Evolutionary conservation across 2,797 vertebrate genomes (phyloP).

Genomic region (Microctenopoma stevenorrisi): DNA sequence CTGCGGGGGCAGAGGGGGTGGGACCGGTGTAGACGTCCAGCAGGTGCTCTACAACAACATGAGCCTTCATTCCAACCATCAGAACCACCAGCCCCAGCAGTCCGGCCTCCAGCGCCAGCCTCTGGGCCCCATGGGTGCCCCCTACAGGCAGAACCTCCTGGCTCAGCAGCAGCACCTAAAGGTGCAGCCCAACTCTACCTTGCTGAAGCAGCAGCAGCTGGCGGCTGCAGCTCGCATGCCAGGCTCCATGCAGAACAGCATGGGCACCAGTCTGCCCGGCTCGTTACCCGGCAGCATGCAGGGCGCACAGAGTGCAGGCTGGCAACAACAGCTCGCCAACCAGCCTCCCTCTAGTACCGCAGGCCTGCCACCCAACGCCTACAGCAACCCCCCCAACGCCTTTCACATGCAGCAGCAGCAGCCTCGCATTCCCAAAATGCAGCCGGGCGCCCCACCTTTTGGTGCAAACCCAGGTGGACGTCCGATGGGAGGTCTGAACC

Average conservation of each 20-base stretch:
- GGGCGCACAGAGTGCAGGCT: constrained; percentile 84
- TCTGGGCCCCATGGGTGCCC: constrained; percentile 77
- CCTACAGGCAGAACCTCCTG: constrained; percentile 89
- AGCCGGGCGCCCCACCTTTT: constrained; percentile 78
- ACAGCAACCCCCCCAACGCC: constrained; percentile 80
- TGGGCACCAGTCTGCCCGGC: constrained; percentile 80
- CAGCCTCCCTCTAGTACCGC: constrained; percentile 78
- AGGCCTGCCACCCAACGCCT: constrained; percentile 80
- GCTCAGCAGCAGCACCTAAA: constrained; percentile 88
- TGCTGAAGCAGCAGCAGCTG: constrained; percentile 86
- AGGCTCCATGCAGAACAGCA: constrained; percentile 74
- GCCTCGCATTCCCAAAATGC: constrained; percentile 88
- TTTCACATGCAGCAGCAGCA: constrained; percentile 90
- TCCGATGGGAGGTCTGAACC: constrained; percentile 86
- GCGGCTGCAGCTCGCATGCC: constrained; percentile 84
- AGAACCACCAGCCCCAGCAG: constrained; percentile 52
- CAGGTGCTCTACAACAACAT: constrained; percentile 88
- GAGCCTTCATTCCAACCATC: constrained; percentile 85
- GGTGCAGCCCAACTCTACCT: constrained; percentile 83
- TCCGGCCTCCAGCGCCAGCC: constrained; percentile 84
- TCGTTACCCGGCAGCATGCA: constrained; percentile 67
- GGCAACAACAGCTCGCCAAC: constrained; percentile 87
- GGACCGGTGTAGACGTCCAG: constrained; percentile 84
- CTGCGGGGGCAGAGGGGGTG: constrained; percentile 76
- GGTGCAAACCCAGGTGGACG: constrained; percentile 79